Evolutionary conservation across 37 sponge, comb jelly and placozoan genomes (phyloP).

Genomic region (Cladorhizidae sp.): DNA sequence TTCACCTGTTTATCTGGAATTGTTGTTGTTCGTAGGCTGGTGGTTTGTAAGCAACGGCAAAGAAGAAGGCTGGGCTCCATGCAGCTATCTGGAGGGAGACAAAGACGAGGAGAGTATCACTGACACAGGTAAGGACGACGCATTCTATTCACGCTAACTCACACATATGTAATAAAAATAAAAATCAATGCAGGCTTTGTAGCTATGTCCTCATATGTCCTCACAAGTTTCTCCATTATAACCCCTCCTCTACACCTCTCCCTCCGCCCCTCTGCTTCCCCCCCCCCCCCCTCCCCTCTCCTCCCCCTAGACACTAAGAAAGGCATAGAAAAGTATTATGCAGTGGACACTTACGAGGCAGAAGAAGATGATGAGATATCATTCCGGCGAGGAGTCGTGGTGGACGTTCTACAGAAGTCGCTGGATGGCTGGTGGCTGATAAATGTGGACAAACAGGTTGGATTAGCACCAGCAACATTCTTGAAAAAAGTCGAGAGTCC

Average conservation of each 20-base stretch:
- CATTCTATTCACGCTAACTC: too few species aligned
- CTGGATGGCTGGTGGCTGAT: constrained; percentile 86
- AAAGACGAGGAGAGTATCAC: constrained; percentile 29
- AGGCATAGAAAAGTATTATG: constrained; percentile 44
- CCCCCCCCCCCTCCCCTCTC: not conserved
- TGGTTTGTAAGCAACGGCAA: constrained; percentile 80
- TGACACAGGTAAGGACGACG: constrained; percentile 28
- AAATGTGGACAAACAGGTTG: constrained; percentile 35
- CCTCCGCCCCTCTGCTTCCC: not conserved
- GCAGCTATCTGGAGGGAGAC: constrained; percentile 69
- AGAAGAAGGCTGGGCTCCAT: constrained; percentile 85
- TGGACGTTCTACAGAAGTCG: constrained; percentile 72
- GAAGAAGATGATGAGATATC: constrained; percentile 82
- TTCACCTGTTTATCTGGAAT: too few species aligned
- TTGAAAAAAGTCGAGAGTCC: constrained; percentile 27
- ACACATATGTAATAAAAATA: too few species aligned
- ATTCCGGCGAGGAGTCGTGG: constrained; percentile 36
- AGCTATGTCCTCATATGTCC: too few species aligned
- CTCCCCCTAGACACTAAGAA: not conserved
- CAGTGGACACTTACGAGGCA: constrained; percentile 60
- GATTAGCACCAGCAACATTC: constrained; percentile 73
- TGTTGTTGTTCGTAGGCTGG: constrained; percentile 86
- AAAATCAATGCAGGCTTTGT: too few species aligned
- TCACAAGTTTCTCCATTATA: too few species aligned
- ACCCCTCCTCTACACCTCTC: too few species aligned